Evolutionary conservation across 2,888 invertebrate genomes (phyloP), one percentile per base, ranked within the genome.

Genomic region (Julus scandinavius): DNA sequence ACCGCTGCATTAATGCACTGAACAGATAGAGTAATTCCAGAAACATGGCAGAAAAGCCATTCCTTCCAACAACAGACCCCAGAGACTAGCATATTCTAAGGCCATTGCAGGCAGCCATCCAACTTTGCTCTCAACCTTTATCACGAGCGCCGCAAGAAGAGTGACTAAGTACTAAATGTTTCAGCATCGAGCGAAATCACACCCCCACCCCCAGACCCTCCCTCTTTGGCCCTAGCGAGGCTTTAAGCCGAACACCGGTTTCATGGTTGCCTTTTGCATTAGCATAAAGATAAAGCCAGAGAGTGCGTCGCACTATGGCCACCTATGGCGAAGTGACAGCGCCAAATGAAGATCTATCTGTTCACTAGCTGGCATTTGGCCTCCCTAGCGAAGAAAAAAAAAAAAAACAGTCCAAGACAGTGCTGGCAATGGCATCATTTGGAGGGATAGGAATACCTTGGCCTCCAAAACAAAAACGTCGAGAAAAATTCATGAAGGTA

Each of bases 251-350:
- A 84, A 84, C 40, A 41, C 40, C 41, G 41, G 45, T 45, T 85
- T 20, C 45, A 85, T 50, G 85, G n/a, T 29, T 80, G 85, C 85
- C 85, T 29, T 9, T 45, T 41, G 85, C 50, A 85, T 85, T 85
- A 85, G 85, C 85, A 85, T 85, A 85, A 49, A 85, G 85, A 85
- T 85, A 85, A 85, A 85, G 85, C 85, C 2, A 41, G 54, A 83
- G 85, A 85, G 85, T 85, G 50, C 85, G 85, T 85, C 85, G 85
- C 85, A 85, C 87, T 58, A 87, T 58, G 58, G 58, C 87, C 87
- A 87, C 87, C 87, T 87, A 87, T 87, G 87, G 87, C 58, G 87
- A 58, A 87, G 50, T 87, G 87, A 87, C 87, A 87, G 87, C 58
- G 38, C 58, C 63, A 87, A 87, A 87, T 87, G 87, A 87, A 87